Percentiles rank a stretch among this genome's conserved stretches.
Evolutionary conservation across 2,113 vertebrate species (phyloP).

Genomic region (Dinomys branickii): DNA sequence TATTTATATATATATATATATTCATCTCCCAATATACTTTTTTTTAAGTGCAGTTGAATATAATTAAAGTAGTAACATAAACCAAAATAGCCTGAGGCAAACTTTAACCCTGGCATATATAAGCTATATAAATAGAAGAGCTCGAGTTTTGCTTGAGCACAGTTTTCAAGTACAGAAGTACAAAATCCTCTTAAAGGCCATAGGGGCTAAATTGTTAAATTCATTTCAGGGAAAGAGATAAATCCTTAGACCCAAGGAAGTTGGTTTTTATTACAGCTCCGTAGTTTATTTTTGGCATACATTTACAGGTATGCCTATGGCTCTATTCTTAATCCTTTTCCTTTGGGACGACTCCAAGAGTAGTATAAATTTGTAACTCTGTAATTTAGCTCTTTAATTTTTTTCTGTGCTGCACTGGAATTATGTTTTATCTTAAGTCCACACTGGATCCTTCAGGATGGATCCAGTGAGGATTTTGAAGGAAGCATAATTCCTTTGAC

Average conservation of each 20-base stretch:
- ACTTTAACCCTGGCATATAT: constrained; percentile 55
- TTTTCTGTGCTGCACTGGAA: constrained; percentile 76
- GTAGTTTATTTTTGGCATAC: constrained; percentile 81
- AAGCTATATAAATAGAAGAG: constrained; percentile 62
- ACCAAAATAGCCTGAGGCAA: constrained; percentile 70
- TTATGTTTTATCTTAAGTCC: constrained; percentile 81
- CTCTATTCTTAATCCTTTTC: constrained; percentile 81
- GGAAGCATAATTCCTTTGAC: constrained; percentile 77
- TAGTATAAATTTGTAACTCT: constrained; percentile 74
- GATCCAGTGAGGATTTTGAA: constrained; percentile 81
- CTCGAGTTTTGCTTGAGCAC: constrained; percentile 59
- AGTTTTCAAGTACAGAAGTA: constrained; percentile 76
- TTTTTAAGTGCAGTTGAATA: constrained; percentile 63
- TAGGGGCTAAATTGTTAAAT: constrained; percentile 80
- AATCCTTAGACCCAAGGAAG: constrained; percentile 75
- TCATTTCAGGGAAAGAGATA: constrained; percentile 79
- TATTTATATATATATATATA: not conserved
- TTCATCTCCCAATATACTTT: constrained; percentile 5
- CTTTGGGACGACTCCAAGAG: constrained; percentile 80
- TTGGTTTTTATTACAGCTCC: constrained; percentile 78
- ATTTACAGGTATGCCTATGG: constrained; percentile 80
- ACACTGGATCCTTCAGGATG: constrained; percentile 79
- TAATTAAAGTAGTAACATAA: constrained; percentile 74
- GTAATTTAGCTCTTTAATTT: constrained; percentile 82
- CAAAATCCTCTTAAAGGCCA: constrained; percentile 82